Base-by-base conservation (phyloP, 2,113 vertebrate species). In the Seriola aureovittata region DNA sequence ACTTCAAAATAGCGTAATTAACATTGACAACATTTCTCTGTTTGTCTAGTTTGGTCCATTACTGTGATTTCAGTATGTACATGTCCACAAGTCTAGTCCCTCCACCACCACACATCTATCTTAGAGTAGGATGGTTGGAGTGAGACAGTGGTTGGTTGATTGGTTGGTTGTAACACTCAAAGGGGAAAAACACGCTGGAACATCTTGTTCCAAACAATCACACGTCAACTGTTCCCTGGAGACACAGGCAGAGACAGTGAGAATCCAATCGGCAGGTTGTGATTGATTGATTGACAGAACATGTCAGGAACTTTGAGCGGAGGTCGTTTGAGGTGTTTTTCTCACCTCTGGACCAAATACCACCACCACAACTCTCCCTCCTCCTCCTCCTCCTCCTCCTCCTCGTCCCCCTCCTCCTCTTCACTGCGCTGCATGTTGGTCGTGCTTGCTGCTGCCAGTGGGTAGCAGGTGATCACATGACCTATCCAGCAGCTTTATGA, bases 401-500 rank as follows among this genome's bases (percentile, higher is more conserved):
- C 40, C 40, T 29, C 25, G 25, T 25, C 58, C n/a, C 55, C 34
- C 5, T 36, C 50, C 14, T 63, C 67, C 68, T 65, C 71, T 13
- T 84, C 74, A 76, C 85, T 75, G 2, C 70, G 13, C 93, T 72
- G 32, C 87, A 73, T 89, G 80, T 88, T 81, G 85, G 88, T 89
- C 40, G 59, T 81, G 89, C 66, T 83, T 85, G 83, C 91, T 91
- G 92, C 82, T 84, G 83, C 88, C 83, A 89, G 86, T 73, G 76
- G 74, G 80, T 92, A 72, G 85, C 81, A 88, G 89, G 90, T 93
- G 94, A 93, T 93, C 94, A 95, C 89, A 32, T 95, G 91, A 94
- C 89, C 92, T 91, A 80, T 92, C 88, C 85, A 88, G 91, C 89
- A 93, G 92, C 93, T 96, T 96, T 94, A 96, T 96, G 92, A 97